Percentiles rank a stretch among this genome's conserved stretches.
Conservation (phyloP, 2,888 invertebrate genomes). For the Tigriopus californicus region DNA sequence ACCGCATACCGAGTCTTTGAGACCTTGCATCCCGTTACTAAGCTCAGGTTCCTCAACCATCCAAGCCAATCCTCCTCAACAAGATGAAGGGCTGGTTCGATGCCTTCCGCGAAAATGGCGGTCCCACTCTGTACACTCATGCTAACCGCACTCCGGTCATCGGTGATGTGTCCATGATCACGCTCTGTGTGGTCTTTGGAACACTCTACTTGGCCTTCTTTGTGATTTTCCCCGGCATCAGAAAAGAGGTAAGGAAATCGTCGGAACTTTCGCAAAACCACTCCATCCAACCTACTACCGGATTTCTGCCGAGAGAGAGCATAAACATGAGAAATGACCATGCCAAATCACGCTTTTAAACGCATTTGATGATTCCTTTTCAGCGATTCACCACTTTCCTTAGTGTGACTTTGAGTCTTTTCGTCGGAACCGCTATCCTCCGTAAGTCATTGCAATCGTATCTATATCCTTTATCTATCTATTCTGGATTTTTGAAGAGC, state of each 20-base stretch:
- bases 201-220: slow-evolving; percentile 85
- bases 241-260: slow-evolving; percentile 56
- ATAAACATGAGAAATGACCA: no score
- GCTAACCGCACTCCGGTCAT: slow-evolving; percentile 87
- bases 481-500: no score
- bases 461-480: no score
- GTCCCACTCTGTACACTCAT: slow-evolving; percentile 85
- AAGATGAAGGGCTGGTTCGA: slow-evolving; percentile 91
- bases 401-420: slow-evolving; percentile 72
- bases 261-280: no score
- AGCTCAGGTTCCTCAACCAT: no score
- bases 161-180: slow-evolving; percentile 71
- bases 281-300: no score
- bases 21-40: no score
- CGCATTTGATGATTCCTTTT: slow-evolving; percentile 27
- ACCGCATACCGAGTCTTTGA: no score
- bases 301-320: no score
- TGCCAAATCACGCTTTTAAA: background rate
- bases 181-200: slow-evolving; percentile 64
- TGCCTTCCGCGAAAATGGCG: slow-evolving; percentile 88
- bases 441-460: slow-evolving; percentile 40
- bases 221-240: slow-evolving; percentile 83
- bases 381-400: slow-evolving; percentile 82
- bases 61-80: background rate
- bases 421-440: slow-evolving; percentile 79